These are phyloP conservation scores for Argya squamiceps DNA, from an alignment of 2,797 vertebrate genomes.

Conservation along the genomic window DNA sequence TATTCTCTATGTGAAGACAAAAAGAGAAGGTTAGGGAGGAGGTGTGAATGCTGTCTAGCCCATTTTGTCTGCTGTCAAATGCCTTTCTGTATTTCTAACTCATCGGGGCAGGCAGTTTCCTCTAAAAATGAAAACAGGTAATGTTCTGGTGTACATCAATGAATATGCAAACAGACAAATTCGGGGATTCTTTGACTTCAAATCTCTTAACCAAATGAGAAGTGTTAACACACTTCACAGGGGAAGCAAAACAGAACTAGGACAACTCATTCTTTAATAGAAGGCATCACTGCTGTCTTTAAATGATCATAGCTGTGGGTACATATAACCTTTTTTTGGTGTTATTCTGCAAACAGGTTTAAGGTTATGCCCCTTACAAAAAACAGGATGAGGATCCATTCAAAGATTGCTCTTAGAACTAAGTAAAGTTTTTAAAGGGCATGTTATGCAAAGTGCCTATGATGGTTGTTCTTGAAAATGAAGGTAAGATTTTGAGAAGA, in stretches of 20 bases:
- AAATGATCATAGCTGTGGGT: background rate
- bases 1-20: background rate
- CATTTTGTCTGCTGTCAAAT: background rate
- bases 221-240: background rate
- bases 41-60: background rate
- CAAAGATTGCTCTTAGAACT: background rate
- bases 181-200: background rate
- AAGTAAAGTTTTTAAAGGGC: background rate
- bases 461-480: background rate
- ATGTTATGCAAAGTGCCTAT: background rate
- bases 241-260: background rate
- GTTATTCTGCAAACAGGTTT: background rate
- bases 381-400: background rate
- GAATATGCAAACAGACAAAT: background rate
- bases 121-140: background rate
- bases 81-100: background rate
- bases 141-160: background rate
- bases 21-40: background rate
- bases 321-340: background rate
- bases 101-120: background rate
- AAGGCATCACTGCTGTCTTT: background rate
- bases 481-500: background rate
- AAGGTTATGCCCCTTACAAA: background rate
- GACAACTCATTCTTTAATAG: background rate
- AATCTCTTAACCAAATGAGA: background rate